phyloP scores from a whole-genome alignment of 2,113 vertebrate species.

The Heterocephalus glaber region DNA sequence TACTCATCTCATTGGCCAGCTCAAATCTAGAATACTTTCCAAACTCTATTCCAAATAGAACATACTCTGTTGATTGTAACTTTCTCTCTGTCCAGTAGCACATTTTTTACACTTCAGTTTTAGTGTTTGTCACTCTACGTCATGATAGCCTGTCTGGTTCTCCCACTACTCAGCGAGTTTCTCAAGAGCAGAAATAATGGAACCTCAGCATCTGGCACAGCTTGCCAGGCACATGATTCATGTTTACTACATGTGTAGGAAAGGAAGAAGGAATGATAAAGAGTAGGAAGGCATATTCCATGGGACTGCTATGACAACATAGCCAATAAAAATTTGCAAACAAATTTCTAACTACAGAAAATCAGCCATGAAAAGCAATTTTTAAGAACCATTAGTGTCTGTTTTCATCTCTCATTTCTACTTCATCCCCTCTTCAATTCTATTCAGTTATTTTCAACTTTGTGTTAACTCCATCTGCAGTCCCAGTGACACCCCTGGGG shows the following conservation, averaged over 20 bases:
- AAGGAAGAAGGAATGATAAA: background rate
- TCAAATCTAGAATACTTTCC: slow-evolving; percentile 2
- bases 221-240: background rate
- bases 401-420: background rate
- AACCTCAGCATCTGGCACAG: background rate
- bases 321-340: background rate
- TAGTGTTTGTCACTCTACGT: background rate
- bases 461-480: background rate
- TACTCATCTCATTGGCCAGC: background rate
- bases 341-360: slow-evolving; percentile 16
- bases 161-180: background rate
- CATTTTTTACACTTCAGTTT: background rate
- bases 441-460: background rate
- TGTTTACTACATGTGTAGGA: background rate
- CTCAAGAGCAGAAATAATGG: background rate
- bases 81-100: background rate
- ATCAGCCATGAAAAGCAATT: background rate
- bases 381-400: background rate
- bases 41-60: slow-evolving; percentile 27
- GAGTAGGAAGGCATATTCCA: background rate
- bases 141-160: background rate
- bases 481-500: background rate
- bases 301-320: background rate
- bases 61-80: background rate
- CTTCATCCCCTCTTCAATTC: background rate